These are phyloP conservation scores for Acanthococcus lagerstroemiae DNA, from an alignment of 2,888 invertebrate genomes.

Conservation along the genomic window DNA sequence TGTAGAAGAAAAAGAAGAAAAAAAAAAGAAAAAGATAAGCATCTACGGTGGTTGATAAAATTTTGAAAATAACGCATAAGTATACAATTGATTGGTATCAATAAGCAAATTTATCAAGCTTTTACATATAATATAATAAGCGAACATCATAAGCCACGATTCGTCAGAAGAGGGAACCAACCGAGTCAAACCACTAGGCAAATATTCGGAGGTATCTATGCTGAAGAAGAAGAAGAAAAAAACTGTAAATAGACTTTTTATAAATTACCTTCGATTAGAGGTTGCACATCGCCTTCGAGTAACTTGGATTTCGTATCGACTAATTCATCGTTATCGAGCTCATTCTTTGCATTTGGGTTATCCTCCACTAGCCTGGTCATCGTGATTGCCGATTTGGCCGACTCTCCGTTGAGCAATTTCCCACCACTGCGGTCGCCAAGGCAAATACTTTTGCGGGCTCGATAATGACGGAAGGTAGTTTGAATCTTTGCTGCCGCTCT, in stretches of 20 bases:
- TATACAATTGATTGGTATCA: too few relatives aligned
- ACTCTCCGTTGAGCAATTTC: constrained; percentile 16
- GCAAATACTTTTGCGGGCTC: constrained; percentile 37
- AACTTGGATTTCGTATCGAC: not conserved
- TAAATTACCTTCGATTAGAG: not conserved
- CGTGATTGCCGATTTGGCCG: not conserved
- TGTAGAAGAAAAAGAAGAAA: too few relatives aligned
- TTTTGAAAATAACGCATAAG: too few relatives aligned
- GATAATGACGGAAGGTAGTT: constrained; percentile 48
- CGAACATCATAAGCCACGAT: too few relatives aligned
- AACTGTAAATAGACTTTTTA: not conserved
- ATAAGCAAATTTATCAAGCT: too few relatives aligned
- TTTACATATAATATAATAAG: too few relatives aligned
- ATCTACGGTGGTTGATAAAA: too few relatives aligned
- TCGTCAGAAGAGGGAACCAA: too few relatives aligned
- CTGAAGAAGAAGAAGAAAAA: not conserved
- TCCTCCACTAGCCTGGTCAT: not conserved
- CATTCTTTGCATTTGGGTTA: not conserved
- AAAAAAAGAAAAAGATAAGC: too few relatives aligned
- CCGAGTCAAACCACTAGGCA: too few relatives aligned
- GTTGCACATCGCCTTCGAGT: not conserved
- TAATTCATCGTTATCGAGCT: too few relatives aligned
- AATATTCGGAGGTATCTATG: too few relatives aligned
- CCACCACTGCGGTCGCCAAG: constrained; percentile 13
- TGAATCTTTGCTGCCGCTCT: constrained; percentile 49